A percentile compares a stretch with the other conserved stretches of the same genome.
Evolutionary conservation across 2,797 vertebrate species (phyloP).

Genomic region (Lepilemur septentrionalis): DNA sequence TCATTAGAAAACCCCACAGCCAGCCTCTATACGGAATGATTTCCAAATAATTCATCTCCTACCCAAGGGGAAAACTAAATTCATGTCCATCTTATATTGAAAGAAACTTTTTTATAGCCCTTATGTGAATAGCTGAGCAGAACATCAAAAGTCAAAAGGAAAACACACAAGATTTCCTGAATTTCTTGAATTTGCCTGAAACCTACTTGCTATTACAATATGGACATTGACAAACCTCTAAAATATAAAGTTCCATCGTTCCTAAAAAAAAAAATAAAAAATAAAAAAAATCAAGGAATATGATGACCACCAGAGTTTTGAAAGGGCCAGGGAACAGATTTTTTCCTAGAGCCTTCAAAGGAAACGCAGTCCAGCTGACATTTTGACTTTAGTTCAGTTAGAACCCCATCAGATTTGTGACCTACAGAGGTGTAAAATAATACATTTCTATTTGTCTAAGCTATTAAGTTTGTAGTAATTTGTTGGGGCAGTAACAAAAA

Average conservation of each 20-base stretch:
- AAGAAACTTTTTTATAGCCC: neutral
- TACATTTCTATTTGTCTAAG: neutral
- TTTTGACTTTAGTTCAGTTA: neutral
- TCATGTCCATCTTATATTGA: neutral
- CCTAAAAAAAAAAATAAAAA: neutral
- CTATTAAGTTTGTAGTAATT: neutral
- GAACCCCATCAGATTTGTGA: neutral
- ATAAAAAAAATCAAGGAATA: neutral
- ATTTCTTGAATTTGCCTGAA: neutral
- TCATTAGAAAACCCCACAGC: neutral
- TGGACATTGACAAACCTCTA: neutral
- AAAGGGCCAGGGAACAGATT: neutral
- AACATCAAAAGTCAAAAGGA: constrained; percentile 50
- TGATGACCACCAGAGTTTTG: neutral
- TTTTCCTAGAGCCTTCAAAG: neutral
- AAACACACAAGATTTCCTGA: neutral
- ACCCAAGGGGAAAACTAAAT: neutral
- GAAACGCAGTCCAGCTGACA: neutral
- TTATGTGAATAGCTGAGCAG: neutral
- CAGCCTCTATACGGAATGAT: neutral
- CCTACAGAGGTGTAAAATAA: neutral
- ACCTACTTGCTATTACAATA: neutral
- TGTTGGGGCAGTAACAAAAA: neutral
- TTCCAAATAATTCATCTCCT: neutral
- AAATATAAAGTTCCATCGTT: neutral